These are phyloP conservation scores for Murina feae DNA, from an alignment of 2,113 vertebrate species.

Conservation along the genomic window DNA sequence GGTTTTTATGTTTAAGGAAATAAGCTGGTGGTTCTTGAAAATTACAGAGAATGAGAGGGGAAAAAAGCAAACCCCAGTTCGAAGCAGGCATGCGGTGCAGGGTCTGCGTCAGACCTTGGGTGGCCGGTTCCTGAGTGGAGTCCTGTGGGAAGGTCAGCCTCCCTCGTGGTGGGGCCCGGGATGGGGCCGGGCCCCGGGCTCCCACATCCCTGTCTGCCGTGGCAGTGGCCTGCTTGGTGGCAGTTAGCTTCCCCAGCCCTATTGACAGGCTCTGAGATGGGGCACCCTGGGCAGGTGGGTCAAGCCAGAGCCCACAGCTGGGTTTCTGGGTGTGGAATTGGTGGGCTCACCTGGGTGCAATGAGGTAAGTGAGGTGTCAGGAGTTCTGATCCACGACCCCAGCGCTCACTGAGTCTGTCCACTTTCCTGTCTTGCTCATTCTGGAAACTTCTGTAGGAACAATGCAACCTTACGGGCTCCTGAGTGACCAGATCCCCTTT, in stretches of 20 bases:
- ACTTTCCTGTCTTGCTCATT: background rate
- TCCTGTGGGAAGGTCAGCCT: background rate
- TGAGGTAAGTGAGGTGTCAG: accelerated
- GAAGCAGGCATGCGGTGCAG: background rate
- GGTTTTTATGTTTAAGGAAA: background rate
- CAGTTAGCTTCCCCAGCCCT: background rate
- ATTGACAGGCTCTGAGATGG: background rate
- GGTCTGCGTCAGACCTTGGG: accelerated
- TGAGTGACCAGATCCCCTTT: background rate
- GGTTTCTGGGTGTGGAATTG: too few relatives aligned
- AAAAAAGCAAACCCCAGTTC: background rate
- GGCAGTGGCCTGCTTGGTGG: accelerated
- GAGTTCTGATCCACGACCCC: accelerated
- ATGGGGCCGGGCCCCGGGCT: too few relatives aligned
- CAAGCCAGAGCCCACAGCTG: too few relatives aligned
- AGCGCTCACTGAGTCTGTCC: accelerated
- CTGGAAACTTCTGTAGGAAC: background rate
- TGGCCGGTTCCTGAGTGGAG: background rate
- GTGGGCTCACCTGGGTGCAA: background rate
- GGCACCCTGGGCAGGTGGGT: too few relatives aligned
- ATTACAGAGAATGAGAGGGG: background rate
- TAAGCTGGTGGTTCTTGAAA: background rate
- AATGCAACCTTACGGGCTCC: background rate
- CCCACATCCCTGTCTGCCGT: background rate
- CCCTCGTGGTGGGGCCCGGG: too few relatives aligned